A percentile compares a stretch with the other conserved stretches of the same genome.
phyloP scores from a whole-genome alignment of 2,113 vertebrate species.

The Equus quagga region DNA sequence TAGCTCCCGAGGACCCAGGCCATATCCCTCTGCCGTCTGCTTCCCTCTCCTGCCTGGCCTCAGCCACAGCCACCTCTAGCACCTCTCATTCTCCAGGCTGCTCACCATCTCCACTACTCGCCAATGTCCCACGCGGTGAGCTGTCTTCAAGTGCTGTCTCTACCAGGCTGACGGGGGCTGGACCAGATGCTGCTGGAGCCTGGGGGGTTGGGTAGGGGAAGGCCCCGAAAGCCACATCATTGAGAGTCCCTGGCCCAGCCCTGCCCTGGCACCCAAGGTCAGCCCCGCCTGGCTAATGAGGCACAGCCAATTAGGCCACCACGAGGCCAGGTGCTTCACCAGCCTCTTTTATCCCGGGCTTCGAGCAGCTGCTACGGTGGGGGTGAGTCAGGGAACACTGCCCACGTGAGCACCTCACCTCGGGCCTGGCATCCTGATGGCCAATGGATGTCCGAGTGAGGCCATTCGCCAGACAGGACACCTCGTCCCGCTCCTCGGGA shows the following conservation, averaged over 20 bases:
- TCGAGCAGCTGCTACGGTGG: constrained; percentile 59
- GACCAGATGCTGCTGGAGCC: constrained; percentile 86
- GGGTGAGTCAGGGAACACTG: constrained; percentile 71
- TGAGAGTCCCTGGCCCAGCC: neutral
- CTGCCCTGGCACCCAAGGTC: constrained; percentile 57
- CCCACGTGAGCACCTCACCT: constrained; percentile 88
- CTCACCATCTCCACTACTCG: constrained; percentile 96
- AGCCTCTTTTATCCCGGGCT: constrained; percentile 74
- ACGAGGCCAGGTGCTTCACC: constrained; percentile 65
- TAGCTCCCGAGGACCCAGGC: neutral
- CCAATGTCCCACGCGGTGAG: constrained; percentile 94
- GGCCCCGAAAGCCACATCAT: neutral
- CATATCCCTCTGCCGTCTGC: neutral
- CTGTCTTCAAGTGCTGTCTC: constrained; percentile 95
- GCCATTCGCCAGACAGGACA: constrained; percentile 95
- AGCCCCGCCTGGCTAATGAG: constrained; percentile 68
- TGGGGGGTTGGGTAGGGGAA: constrained; percentile 73
- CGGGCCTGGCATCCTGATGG: constrained; percentile 92
- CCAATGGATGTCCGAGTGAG: constrained; percentile 95
- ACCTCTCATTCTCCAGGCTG: neutral
- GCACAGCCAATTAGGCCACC: constrained; percentile 76
- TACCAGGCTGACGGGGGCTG: constrained; percentile 82
- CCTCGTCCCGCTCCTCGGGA: constrained; percentile 92
- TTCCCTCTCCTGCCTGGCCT: neutral
- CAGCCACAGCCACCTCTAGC: neutral